Evolutionary conservation across 2,797 vertebrate genomes (phyloP), one percentile per base, ranked within the genome.

Genomic region (Luscinia megarhynchos): DNA sequence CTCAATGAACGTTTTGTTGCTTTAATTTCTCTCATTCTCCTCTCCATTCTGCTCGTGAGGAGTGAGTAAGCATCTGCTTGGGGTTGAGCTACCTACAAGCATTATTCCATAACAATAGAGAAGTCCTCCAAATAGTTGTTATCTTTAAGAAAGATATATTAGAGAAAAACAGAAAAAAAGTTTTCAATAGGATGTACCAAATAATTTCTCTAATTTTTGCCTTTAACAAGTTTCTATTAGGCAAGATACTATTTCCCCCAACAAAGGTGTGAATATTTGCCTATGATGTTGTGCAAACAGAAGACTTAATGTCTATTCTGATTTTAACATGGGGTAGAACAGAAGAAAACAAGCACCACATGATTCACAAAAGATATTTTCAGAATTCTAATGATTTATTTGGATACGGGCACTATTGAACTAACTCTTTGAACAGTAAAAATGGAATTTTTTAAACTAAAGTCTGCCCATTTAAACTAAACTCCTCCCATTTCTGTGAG

Each of bases 181-280:
- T 15, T 70, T 84, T 24, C 62, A 36, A 54, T 40, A 58, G 75
- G 51, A n/a, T 38, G 14, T 58, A 58, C 12, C 4, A 10, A 64
- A 58, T 54, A 85, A 21, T 54, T 77, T 85, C 57, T 64, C 45
- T 30, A 50, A 38, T 10, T 18, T 73, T 84, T 89, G 6, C 30
- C 89, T 14, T 50, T 94, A 64, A 66, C 4, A 81, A 77, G 38
- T 38, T 10, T 78, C 38, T 84, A 8, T 79, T 72, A 83, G 53
- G 53, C 24, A 84, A 87, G 45, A 58, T 50, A 69, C 17, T 84
- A 36, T 75, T 85, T 90, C 51, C 45, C n/a, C 23, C 78, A 89
- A 88, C n/a, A 87, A 94, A 85, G 36, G 29, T 83, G n/a, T 69
- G 76, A 80, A 41, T 96, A 89, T 94, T 94, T 95, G 67, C 43